phyloP scores from a whole-genome alignment of 2,888 invertebrate genomes.

The Microctonus brassicae region DNA sequence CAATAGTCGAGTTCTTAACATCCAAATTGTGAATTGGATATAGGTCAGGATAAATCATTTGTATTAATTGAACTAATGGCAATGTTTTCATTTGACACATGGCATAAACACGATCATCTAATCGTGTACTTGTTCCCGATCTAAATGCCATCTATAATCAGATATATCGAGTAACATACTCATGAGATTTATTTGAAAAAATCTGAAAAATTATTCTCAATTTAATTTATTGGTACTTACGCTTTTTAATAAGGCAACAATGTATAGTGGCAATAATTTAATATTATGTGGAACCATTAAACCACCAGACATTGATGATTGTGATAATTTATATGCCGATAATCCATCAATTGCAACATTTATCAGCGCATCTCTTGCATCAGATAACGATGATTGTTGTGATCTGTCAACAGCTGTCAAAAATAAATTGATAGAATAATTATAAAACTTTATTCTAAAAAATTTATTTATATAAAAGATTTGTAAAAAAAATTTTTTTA shows the following conservation, averaged over 20 bases:
- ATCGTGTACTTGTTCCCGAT: conserved; percentile 86
- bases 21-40: conserved; percentile 87
- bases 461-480: conserved; percentile 10
- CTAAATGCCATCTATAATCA: conserved; percentile 85
- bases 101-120: conserved; percentile 93
- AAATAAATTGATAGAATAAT: not conserved
- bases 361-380: conserved; percentile 96
- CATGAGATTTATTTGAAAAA: not conserved
- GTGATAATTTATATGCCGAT: conserved; percentile 78
- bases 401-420: conserved; percentile 90
- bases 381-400: conserved; percentile 85
- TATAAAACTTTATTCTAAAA: not conserved
- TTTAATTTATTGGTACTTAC: conserved; percentile 70
- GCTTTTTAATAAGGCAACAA: conserved; percentile 90
- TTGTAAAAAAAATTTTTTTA: conserved; percentile 63
- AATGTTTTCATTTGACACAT: conserved; percentile 94
- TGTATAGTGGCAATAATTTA: conserved; percentile 87
- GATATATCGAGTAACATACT: not conserved
- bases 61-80: conserved; percentile 85
- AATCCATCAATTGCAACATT: conserved; percentile 94
- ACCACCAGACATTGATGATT: conserved; percentile 71
- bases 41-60: conserved; percentile 90
- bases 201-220: not conserved
- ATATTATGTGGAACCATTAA: conserved; percentile 84
- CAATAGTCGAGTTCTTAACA: conserved; percentile 68